Evolutionary conservation across 2,888 invertebrate species (phyloP), one percentile per base, ranked within the genome.

Genomic region (Diloba caeruleocephala): DNA sequence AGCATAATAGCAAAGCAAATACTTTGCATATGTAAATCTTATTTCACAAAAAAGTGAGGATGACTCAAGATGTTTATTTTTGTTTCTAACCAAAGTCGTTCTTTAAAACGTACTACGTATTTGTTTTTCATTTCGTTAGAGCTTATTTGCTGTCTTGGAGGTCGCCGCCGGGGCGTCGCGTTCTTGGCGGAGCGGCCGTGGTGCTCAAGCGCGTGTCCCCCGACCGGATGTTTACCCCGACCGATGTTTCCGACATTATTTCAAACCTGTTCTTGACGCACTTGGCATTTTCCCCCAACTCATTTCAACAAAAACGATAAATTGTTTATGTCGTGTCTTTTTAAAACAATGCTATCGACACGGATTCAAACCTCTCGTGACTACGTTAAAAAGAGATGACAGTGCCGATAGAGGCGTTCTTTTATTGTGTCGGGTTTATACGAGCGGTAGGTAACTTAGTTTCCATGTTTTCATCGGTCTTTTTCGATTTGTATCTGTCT

Each of bases 101-200:
- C 33, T 71, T 68, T 59, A 63, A 68, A 70, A 52, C 49, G 46
- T 49, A 59, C 42, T 32, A 36, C 54, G 50, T 81, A 76, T 81
- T 79, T 83, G 75, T 78, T 76, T 79, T 82, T 77, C 75, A 78
- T 82, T 77, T 74, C 66, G 74, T 74, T 73, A 73, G 57, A 68
- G 69, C 66, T 71, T 76, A 76, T 83, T 83, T 78, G 71, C 72
- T 57, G 54, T 71, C 61, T 64, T 60, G 60, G 66, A 62, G 73
- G 67, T 65, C 60, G 44, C 32, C 21, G 37, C 49, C 15, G 38
- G 13, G 34, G 28, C 14, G 34, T 29, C n/a, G 33, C 25, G 29
- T 9, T 8, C 12, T n/a, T 21, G 12, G 36, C n/a, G 33, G 10
- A 28, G 14, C 48, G 36, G 23, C 25, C 26, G 41, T 41, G 51